A percentile compares a stretch with the other conserved stretches of the same genome.
phyloP scores from a whole-genome alignment of 2,113 vertebrate genomes.

The Urocitellus parryii region DNA sequence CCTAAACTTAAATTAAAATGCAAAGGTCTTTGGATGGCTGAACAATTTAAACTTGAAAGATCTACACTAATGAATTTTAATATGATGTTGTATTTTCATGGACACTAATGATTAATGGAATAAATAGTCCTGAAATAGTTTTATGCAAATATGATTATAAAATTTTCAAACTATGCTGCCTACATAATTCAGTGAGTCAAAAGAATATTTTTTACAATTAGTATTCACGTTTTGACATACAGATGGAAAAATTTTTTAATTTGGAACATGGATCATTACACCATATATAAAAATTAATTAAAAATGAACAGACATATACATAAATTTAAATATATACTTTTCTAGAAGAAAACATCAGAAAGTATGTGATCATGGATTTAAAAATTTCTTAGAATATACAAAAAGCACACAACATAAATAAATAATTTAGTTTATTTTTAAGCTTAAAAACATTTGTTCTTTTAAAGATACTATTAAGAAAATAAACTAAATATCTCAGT shows the following conservation, averaged over 20 bases:
- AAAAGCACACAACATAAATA: neutral
- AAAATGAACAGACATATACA: neutral
- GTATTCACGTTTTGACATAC: neutral
- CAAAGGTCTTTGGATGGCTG: neutral
- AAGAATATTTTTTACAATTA: neutral
- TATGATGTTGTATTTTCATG: neutral
- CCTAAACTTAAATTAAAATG: neutral
- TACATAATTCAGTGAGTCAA: slow-evolving; percentile 9
- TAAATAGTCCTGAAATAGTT: neutral
- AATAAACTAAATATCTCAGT: neutral
- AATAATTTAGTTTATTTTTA: neutral
- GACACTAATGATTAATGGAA: neutral
- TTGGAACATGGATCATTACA: neutral
- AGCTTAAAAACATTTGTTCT: neutral
- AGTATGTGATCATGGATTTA: neutral
- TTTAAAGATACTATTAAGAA: neutral
- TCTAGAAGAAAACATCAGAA: neutral
- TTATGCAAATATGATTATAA: neutral
- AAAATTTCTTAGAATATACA: neutral
- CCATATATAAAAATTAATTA: neutral
- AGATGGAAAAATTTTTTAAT: neutral
- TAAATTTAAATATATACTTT: neutral
- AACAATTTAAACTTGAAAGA: neutral
- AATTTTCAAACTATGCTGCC: neutral
- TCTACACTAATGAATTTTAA: neutral